Base-by-base conservation (phyloP, 2,797 vertebrate species). In the Schizothorax lantsangensis region DNA sequence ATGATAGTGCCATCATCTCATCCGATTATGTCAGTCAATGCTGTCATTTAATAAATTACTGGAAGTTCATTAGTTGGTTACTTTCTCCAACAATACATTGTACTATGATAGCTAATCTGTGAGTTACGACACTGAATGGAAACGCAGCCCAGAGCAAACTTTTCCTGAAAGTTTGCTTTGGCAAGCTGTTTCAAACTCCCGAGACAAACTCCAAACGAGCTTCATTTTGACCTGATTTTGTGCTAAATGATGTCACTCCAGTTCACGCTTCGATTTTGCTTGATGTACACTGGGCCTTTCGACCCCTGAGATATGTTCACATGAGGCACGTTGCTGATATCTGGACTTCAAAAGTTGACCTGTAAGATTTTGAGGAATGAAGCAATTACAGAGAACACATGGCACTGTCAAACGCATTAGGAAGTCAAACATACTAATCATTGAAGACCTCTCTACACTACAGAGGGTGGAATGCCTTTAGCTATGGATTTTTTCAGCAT, bases 351-450 rank as follows among this genome's bases (percentile, higher is more conserved):
- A 52, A 82, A 80, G 80, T 83, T 23, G 33, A 87, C 87, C 43
- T 88, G 75, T 45, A 66, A 68, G 77, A 77, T 80, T 43, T 68
- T 17, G 80, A 87, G 80, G 75, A 87, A 62, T 79, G 69, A 84
- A 78, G 45, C 66, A 81, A 88, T 78, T 83, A 71, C 80, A 59
- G 62, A 69, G 66, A 83, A 86, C 36, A 64, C 78, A 57, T 77
- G 72, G 72, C 78, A 89, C 81, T 89, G 79, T 89, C 89, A 88
- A 86, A 86, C 30, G 68, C 73, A 84, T 83, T 72, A 77, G 57
- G 45, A 84, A 86, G 78, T 86, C 84, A 84, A 89, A 89, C 79
- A 86, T 74, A 84, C 68, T 88, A 86, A 79, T 85, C 82, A 15
- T 64, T 81, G 74, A 84, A 86, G 71, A 71, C 74, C 71, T 64